Base-by-base conservation (phyloP, 2,888 invertebrate species). In the Iphiclides podalirius region DNA sequence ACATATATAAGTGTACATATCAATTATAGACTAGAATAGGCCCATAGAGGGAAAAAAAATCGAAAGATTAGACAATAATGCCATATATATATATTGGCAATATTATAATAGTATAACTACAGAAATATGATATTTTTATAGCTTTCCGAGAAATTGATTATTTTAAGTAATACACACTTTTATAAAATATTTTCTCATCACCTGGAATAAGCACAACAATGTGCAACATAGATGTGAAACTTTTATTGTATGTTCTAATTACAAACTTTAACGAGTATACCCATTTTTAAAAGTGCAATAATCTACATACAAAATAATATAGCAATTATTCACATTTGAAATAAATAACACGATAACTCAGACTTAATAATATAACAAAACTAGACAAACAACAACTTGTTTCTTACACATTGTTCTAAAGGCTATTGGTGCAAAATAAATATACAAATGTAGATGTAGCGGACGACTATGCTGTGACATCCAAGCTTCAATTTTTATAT, bases 401-500 rank as follows among this genome's bases (percentile, higher is more conserved):
- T 12, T 36, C 17, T 37, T 42, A 42, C 11, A 37, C 6, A 34
- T 33, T 33, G 17, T 12, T 33, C 4, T 13, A 16, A 7, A 13
- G 15, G 11, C 8, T 31, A 9, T 8, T 16, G 8, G 4, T 13
- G 2, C 11, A n/a, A 8, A 38, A 8, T 12, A 8, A n/a, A n/a
- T n/a, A n/a, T n/a, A n/a, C n/a, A n/a, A 11, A 23, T 12, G 16
- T 15, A 15, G 4, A 6, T 26, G 2, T 15, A 11, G 15, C 15
- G 15, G 9, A 31, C n/a, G n/a, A n/a, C n/a, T n/a, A n/a, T n/a
- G n/a, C n/a, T n/a, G n/a, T 26, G 45, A 28, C 36, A 1, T 17
- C 7, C 11, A n/a, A 13, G 15, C 28, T 20, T 76, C 61, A 82
- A 60, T 81, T 81, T 55, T 70, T 79, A 53, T 79, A 80, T 65